Conservation (phyloP, 2,888 invertebrate species). For the Oegoconia quadripuncta region DNA sequence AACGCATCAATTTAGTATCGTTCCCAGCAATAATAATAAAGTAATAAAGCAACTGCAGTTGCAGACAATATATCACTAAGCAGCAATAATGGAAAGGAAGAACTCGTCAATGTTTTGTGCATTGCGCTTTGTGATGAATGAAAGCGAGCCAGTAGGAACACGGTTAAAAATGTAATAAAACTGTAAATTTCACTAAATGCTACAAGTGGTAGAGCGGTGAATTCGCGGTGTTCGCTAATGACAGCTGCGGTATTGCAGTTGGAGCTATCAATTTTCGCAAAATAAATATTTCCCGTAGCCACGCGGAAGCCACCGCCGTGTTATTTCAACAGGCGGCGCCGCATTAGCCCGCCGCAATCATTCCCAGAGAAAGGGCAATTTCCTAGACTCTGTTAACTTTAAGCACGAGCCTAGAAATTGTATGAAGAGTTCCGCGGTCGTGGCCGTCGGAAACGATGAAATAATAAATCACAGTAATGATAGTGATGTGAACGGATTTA, state of each 20-base stretch:
- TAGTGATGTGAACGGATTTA: slow-evolving; percentile 37
- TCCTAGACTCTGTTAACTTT: slow-evolving; percentile 58
- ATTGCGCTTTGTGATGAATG: too few species aligned
- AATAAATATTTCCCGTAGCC: slow-evolving; percentile 64
- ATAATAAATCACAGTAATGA: slow-evolving; percentile 65
- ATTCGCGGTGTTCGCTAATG: slow-evolving; percentile 44
- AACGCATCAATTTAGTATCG: slow-evolving; percentile 39
- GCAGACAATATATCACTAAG: background rate
- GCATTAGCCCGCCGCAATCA: slow-evolving; percentile 65
- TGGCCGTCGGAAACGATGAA: slow-evolving; percentile 55
- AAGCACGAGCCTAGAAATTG: slow-evolving; percentile 62
- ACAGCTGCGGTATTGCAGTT: slow-evolving; percentile 37
- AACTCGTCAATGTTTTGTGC: background rate
- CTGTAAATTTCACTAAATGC: background rate
- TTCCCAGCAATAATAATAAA: slow-evolving; percentile 38
- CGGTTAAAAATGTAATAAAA: background rate
- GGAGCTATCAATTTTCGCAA: slow-evolving; percentile 62
- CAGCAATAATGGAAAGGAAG: background rate
- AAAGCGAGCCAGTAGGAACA: background rate
- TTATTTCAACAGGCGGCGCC: slow-evolving; percentile 57
- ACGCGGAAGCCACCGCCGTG: slow-evolving; percentile 66
- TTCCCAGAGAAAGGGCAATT: slow-evolving; percentile 66
- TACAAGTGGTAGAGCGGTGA: slow-evolving; percentile 15
- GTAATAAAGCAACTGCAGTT: slow-evolving; percentile 28
- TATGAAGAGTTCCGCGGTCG: slow-evolving; percentile 50